Conservation (phyloP, 2,888 invertebrate genomes). For the Drosophila nr. perissopoda region DNA sequence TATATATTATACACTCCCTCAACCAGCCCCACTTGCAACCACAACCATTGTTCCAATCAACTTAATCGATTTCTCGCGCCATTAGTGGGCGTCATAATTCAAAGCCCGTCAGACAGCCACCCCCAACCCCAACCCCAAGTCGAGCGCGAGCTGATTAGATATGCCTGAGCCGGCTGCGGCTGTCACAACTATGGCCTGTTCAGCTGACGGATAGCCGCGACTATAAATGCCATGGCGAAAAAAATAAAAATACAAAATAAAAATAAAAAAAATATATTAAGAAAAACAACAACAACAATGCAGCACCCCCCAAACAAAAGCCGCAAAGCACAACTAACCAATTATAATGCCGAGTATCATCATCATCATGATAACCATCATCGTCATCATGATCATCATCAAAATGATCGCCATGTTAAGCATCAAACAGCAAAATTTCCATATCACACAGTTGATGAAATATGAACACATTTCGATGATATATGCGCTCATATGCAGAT, state of each 20-base stretch:
- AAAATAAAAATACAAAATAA: slow-evolving; percentile 7
- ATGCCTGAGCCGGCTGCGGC: slow-evolving; percentile 30
- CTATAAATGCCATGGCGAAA: slow-evolving; percentile 13
- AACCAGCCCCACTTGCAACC: not conserved
- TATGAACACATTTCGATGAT: slow-evolving; percentile 18
- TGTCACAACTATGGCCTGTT: slow-evolving; percentile 51
- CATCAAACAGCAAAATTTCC: slow-evolving; percentile 4
- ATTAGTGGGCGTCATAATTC: slow-evolving; percentile 71
- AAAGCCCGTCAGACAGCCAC: slow-evolving; percentile 29
- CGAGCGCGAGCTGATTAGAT: slow-evolving; percentile 49
- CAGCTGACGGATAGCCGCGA: slow-evolving; percentile 61
- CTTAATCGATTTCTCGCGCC: slow-evolving; percentile 72
- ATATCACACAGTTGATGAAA: slow-evolving; percentile 7
- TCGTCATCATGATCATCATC: slow-evolving; percentile 2
- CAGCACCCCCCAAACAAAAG: slow-evolving; percentile 21
- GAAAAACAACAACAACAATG: not conserved
- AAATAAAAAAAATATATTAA: not conserved
- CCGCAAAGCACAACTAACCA: slow-evolving; percentile 24
- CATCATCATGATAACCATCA: slow-evolving; percentile 15
- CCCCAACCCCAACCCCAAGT: slow-evolving; percentile 29
- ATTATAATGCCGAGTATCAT: slow-evolving; percentile 36
- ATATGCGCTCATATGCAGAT: not conserved
- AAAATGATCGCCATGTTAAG: not conserved
- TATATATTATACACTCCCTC: not conserved
- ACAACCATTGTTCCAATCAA: not conserved